Evolutionary conservation across 2,797 vertebrate species (phyloP), one percentile per base, ranked within the genome.

Genomic region (Sparus aurata): DNA sequence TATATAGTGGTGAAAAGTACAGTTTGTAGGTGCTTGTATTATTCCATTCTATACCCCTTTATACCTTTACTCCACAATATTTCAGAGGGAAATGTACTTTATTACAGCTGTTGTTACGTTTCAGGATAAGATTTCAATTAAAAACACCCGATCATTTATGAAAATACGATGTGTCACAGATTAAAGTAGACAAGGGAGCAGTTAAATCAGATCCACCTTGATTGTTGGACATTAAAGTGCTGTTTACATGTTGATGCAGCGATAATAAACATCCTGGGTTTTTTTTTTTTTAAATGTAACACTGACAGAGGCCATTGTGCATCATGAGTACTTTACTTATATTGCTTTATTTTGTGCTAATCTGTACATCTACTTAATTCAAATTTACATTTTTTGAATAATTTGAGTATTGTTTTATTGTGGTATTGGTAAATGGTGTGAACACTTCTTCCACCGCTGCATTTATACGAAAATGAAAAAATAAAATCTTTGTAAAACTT

Each of bases 351-450:
- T 30, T 73, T 27, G 4, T 55, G 38, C 20, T 17, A 7, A 34
- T 22, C 25, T 64, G 46, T 27, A 43, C 13, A 46, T 45, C 57
- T 58, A 6, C 23, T 45, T 55, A 3, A 22, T 9, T 66, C 16
- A 25, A 43, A 34, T 34, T 30, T 30, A 30, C 30, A 30, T 30
- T 30, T 0, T 43, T 43, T 46, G 3, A 62, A 30, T 10, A 16
- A 54, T 54, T 38, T 53, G 62, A 57, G 5, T 15, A n/a, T 27
- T 62, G 61, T 60, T 62, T 46, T n/a, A n/a, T 2, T 69, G 41
- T 25, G 49, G 16, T 18, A 27, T 25, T 45, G 41, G 23, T 63
- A 63, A 59, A 50, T 57, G 34, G 45, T 52, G 10, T 27, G 23
- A 62, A 72, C 60, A 34, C 1, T 18, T 43, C 9, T 13, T 55